Base-by-base conservation (phyloP, 1,140 invertebrate genomes). In the Pemphigus obesinymphae region DNA sequence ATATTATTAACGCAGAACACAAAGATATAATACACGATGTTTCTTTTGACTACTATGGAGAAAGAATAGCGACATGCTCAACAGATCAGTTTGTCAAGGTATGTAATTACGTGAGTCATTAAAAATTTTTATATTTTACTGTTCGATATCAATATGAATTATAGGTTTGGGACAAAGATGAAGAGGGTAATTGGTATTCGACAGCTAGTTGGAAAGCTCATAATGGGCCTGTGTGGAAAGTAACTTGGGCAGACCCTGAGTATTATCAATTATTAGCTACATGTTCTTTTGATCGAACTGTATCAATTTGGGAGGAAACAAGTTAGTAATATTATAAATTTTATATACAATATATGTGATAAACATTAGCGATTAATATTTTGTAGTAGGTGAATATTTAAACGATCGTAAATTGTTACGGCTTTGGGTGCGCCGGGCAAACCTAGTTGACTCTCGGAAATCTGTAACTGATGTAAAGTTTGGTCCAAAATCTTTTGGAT, bases 1-100 rank as follows among this genome's bases (percentile, higher is more conserved):
- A 95, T 86, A 93, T 91, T 83, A 95, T 98, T 84, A 91, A 93
- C 85, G 94, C 95, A 0, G 96, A 98, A 84, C 97, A 99, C 86
- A 97, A 97, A 89, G 97, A 99, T 88, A 90, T 99, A 40, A 98
- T 99, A 85, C 97, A 99, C 86, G 97, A 99, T 91, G 95, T 99
- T 5, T 94, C 96, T 0, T 99, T 96, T 86, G 97, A 99, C 88
- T 98, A 95, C 88, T 98, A 98, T 88, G 97, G 97, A 0, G 92
- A 93, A 86, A 90, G 97, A 85, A 96, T 99, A 94, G 97, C 97
- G 48, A 99, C 97, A 84, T 99, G 97, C 87, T 98, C 97, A 29
- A 97, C 95, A 87, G 97, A 99, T 88, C 97, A 99, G 86, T 96
- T 92, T 86, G 96, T 99, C 0, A 98, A 98, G 90, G 96, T 97